phyloP scores from a whole-genome alignment of 2,888 invertebrate genomes.

The Drosophila monieri region DNA sequence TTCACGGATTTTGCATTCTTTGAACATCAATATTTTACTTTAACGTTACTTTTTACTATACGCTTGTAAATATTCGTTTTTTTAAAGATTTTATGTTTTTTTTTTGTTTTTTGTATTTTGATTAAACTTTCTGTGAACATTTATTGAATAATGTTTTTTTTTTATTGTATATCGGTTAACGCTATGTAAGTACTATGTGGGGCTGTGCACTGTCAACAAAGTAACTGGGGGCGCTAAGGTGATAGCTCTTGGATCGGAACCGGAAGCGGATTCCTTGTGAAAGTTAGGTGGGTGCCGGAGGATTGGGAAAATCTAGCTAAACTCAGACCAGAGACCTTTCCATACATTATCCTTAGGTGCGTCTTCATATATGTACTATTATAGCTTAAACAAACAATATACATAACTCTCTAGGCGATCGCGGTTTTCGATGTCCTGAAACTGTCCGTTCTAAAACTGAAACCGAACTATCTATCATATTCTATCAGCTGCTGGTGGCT shows the following conservation, averaged over 20 bases:
- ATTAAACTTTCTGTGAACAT: slow-evolving; percentile 50
- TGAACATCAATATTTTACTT: slow-evolving; percentile 69
- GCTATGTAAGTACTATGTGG: slow-evolving; percentile 36
- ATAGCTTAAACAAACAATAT: slow-evolving; percentile 26
- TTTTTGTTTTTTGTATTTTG: slow-evolving; percentile 25
- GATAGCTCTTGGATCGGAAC: slow-evolving; percentile 13
- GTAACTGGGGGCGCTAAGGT: slow-evolving; percentile 33
- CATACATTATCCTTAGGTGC: slow-evolving; percentile 12
- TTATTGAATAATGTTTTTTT: slow-evolving; percentile 36
- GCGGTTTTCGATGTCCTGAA: slow-evolving; percentile 63
- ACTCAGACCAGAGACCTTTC: slow-evolving; percentile 25
- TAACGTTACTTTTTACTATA: slow-evolving; percentile 49
- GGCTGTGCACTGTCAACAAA: slow-evolving; percentile 54
- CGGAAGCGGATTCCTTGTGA: slow-evolving; percentile 9
- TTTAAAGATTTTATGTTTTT: slow-evolving; percentile 9
- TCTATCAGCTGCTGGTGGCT: slow-evolving; percentile 39
- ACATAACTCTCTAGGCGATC: slow-evolving; percentile 28
- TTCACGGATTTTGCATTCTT: slow-evolving; percentile 59
- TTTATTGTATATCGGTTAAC: slow-evolving; percentile 45
- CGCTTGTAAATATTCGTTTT: slow-evolving; percentile 41
- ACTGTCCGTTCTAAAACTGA: slow-evolving; percentile 61
- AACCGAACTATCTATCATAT: slow-evolving; percentile 60
- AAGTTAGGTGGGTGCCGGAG: slow-evolving; percentile 1
- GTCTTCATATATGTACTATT: slow-evolving; percentile 9
- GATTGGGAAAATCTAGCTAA: slow-evolving; percentile 2